A percentile compares a stretch with the other conserved stretches of the same genome.
These are phyloP conservation scores for Phrynocephalus versicolor DNA, from an alignment of 2,113 vertebrate species.

Conservation along the genomic window DNA sequence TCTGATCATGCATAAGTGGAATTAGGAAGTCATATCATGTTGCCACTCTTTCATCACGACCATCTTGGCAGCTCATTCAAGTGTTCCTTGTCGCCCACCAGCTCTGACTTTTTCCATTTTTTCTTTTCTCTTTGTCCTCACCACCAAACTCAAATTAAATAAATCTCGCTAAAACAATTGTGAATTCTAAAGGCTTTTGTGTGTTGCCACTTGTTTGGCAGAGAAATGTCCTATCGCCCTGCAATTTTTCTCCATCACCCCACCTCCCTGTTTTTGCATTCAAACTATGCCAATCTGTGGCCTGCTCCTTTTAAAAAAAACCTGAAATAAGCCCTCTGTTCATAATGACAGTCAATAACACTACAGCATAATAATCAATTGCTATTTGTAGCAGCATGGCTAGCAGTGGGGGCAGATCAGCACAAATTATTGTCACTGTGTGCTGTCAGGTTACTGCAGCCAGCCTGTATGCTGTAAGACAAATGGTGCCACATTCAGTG, in stretches of 20 bases:
- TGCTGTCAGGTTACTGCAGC: constrained; percentile 79
- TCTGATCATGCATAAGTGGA: not conserved
- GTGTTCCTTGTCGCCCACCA: not conserved
- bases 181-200: constrained; percentile 28
- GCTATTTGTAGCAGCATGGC: constrained; percentile 92
- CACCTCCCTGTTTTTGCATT: constrained; percentile 41
- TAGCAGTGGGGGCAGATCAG: constrained; percentile 90
- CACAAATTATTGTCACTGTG: constrained; percentile 92
- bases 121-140: not conserved
- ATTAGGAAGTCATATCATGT: not conserved
- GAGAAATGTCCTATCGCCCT: not conserved
- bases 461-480: constrained; percentile 78
- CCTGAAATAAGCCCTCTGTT: constrained; percentile 78
- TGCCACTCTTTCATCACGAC: not conserved
- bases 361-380: constrained; percentile 94
- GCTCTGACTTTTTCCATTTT: not conserved
- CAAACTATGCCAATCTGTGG: constrained; percentile 67
- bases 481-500: constrained; percentile 76
- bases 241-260: not conserved
- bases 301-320: constrained; percentile 73
- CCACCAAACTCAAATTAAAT: not conserved
- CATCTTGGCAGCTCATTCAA: not conserved
- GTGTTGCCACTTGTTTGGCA: constrained; percentile 39
- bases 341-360: constrained; percentile 87
- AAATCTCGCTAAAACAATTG: not conserved